These are phyloP conservation scores for Trichogramma evanescens DNA, from an alignment of 2,888 invertebrate genomes.

Conservation along the genomic window DNA sequence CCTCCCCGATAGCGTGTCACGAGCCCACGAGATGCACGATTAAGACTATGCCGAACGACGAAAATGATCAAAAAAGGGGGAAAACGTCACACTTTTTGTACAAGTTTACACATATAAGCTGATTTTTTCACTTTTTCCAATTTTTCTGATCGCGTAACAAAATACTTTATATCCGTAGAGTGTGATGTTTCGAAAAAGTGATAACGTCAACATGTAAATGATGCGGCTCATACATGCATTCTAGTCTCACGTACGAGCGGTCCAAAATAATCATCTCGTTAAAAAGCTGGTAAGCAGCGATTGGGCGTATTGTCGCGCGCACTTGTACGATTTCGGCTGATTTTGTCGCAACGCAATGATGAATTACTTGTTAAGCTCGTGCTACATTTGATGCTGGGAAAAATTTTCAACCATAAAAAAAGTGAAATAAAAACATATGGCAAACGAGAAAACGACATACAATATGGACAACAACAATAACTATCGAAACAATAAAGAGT, in stretches of 20 bases:
- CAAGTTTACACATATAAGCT: slow-evolving; percentile 9
- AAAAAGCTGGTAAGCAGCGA: slow-evolving; percentile 20
- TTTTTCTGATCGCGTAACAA: slow-evolving; percentile 13
- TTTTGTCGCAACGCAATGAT: slow-evolving; percentile 20
- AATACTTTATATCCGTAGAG: background rate
- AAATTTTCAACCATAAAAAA: slow-evolving; percentile 7
- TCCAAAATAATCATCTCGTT: slow-evolving; percentile 22
- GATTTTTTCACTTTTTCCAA: slow-evolving; percentile 24
- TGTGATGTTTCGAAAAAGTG: no score
- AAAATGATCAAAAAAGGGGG: background rate
- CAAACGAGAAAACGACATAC: slow-evolving; percentile 32
- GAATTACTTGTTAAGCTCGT: slow-evolving; percentile 12
- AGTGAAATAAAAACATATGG: slow-evolving; percentile 19
- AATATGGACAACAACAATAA: slow-evolving; percentile 44
- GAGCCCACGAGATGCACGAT: slow-evolving; percentile 11
- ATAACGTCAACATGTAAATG: no score
- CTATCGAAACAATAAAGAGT: slow-evolving; percentile 48
- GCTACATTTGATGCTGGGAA: slow-evolving; percentile 2
- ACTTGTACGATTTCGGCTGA: slow-evolving; percentile 12
- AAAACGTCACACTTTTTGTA: slow-evolving; percentile 12
- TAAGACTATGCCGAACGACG: background rate
- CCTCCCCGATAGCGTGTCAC: slow-evolving; percentile 20
- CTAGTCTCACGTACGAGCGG: slow-evolving; percentile 40
- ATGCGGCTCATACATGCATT: slow-evolving; percentile 25
- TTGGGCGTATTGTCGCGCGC: slow-evolving; percentile 20